These are phyloP conservation scores for Coleophora flavipennella DNA, from an alignment of 2,888 invertebrate species.

Conservation along the genomic window DNA sequence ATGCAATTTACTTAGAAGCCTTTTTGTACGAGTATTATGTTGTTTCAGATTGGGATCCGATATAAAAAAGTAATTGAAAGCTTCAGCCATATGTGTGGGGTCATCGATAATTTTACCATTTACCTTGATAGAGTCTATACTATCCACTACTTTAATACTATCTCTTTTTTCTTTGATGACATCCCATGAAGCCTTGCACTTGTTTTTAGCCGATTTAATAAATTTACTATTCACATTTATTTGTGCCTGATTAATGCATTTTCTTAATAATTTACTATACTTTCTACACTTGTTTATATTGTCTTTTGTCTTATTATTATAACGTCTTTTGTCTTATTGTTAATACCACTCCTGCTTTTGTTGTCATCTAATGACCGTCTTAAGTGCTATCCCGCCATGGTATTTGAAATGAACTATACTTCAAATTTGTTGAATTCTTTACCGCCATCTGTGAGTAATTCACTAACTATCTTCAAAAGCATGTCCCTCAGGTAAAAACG, in stretches of 20 bases:
- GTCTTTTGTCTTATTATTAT: neutral
- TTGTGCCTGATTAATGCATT: neutral
- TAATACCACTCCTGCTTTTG: too few species aligned
- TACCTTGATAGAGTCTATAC: neutral
- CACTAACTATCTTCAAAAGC: too few species aligned
- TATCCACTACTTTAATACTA: neutral
- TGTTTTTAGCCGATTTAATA: neutral
- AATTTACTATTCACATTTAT: neutral
- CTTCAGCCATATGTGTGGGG: neutral
- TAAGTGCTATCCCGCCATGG: too few species aligned
- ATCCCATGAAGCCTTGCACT: neutral
- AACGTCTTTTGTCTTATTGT: too few species aligned
- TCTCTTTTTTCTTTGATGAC: neutral
- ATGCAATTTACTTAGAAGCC: neutral
- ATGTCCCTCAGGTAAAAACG: too few species aligned
- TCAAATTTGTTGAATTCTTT: too few species aligned
- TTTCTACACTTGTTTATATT: neutral
- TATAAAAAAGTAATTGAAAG: neutral
- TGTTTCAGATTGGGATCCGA: neutral
- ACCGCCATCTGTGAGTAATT: too few species aligned
- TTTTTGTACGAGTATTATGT: too few species aligned
- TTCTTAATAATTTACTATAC: neutral
- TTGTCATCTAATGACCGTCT: too few species aligned
- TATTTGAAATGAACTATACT: too few species aligned
- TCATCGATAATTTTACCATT: neutral